Base-by-base conservation (phyloP, 2,888 invertebrate genomes). In the Hyles lineata region DNA sequence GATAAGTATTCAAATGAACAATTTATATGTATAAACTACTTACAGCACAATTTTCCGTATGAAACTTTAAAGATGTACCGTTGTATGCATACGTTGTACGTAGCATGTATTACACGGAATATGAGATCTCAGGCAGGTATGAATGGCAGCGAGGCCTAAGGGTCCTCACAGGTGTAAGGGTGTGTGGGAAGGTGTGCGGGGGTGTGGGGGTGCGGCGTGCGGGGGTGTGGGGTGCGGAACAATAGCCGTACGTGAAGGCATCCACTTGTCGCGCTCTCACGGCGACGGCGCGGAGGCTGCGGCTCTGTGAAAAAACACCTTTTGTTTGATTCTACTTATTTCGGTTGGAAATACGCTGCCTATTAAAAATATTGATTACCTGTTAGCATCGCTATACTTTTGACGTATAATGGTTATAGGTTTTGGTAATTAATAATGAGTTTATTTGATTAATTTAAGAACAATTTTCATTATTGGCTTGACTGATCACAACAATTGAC, bases 181-280 rank as follows among this genome's bases (percentile, higher is more conserved):
- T 52, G 74, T 73, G 72, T 74, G 74, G 25, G 74, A 76, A 80
- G 82, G 78, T 74, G 55, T 74, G 74, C 58, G 50, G 59, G 67
- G 69, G 69, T 29, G 75, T 59, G 29, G 70, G 71, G 74, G 19
- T 17, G 55, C 19, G 55, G 55, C 7, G 55, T n/a, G 55, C 19
- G 79, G 76, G 73, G 74, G 74, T 78, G 79, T 77, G 81, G 79
- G 77, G 76, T 79, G 74, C 72, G 77, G 84, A 93, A 94, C 94
- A 94, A 93, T 93, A 83, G 91, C 74, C 77, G 90, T 87, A 94
- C 94, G 94, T 94, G 94, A 89, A 85, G 94, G 94, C 91, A 94
- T 94, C 90, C 94, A 94, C 94, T 94, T 93, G 94, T 90, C 90
- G 90, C 89, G 89, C 84, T 89, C 89, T 85, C 89, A 89, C 89